phyloP scores from a whole-genome alignment of 2,888 invertebrate species.

The Coenonympha arcania region DNA sequence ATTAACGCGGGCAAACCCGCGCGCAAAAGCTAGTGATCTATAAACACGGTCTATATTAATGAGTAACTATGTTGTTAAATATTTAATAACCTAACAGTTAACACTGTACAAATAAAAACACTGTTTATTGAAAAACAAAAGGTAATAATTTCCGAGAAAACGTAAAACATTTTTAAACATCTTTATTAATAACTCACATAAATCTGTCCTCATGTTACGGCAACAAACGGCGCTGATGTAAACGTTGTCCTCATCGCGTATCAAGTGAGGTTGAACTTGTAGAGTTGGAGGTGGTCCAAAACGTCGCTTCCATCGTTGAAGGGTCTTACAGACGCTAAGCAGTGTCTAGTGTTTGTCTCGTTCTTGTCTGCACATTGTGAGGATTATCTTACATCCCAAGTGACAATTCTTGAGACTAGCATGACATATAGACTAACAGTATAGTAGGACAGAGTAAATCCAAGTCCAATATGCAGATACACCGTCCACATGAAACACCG shows the following conservation, averaged over 20 bases:
- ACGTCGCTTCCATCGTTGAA: slow-evolving; percentile 10
- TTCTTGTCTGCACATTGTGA: not conserved
- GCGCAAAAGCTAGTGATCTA: no score
- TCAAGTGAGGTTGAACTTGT: slow-evolving; percentile 18
- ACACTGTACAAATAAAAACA: no score
- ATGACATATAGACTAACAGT: no score
- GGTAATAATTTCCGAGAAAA: no score
- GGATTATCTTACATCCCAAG: not conserved
- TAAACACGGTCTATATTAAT: no score
- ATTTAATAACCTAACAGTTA: no score
- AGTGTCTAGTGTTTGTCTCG: not conserved
- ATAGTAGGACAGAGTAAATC: no score
- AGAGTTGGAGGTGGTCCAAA: slow-evolving; percentile 20
- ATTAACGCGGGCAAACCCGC: no score
- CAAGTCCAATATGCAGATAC: no score
- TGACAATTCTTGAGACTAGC: not conserved
- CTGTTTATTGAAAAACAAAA: no score
- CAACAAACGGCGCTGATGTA: slow-evolving; percentile 19
- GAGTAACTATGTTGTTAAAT: no score
- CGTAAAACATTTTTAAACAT: slow-evolving; percentile 1
- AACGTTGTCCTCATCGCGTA: slow-evolving; percentile 14
- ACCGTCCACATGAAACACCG: no score
- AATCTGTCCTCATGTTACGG: slow-evolving; percentile 19
- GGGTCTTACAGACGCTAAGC: not conserved
- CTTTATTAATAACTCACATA: slow-evolving; percentile 15